Evolutionary conservation across 2,113 vertebrate genomes (phyloP).

Genomic region (Varanus salvator): DNA sequence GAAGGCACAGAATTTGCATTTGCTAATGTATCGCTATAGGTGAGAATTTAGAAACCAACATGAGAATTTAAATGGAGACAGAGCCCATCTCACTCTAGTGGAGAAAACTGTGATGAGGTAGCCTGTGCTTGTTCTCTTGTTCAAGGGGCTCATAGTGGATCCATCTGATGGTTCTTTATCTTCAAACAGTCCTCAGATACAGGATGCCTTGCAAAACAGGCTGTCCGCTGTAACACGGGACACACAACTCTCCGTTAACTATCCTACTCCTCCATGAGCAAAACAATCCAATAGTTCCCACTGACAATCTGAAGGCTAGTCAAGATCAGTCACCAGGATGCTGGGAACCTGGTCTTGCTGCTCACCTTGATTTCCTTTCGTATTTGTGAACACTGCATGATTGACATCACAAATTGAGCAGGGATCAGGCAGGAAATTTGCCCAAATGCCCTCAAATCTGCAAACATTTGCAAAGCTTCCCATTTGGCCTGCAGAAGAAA

Average conservation of each 20-base stretch:
- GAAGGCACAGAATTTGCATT: no score
- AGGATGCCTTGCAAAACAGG: background rate
- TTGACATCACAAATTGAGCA: no score
- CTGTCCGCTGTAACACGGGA: background rate
- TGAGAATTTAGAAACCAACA: background rate
- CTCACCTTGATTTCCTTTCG: no score
- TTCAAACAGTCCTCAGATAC: background rate
- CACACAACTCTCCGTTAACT: background rate
- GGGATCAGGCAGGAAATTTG: no score
- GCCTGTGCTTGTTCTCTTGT: background rate
- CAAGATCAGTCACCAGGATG: no score
- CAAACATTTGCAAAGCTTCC: no score
- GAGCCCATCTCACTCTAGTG: background rate
- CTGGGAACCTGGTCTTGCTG: no score
- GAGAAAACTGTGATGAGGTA: background rate
- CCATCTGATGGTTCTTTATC: background rate
- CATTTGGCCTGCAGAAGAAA: no score
- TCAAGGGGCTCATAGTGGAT: background rate
- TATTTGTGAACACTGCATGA: no score
- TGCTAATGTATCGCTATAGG: no score
- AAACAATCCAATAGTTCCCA: background rate
- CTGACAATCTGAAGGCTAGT: no score
- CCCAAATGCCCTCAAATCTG: no score
- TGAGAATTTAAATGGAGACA: background rate
- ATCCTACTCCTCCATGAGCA: background rate